A percentile compares a stretch with the other conserved stretches of the same genome.
Evolutionary conservation across 2,797 vertebrate species (phyloP).

Genomic region (Australoheros facetus): DNA sequence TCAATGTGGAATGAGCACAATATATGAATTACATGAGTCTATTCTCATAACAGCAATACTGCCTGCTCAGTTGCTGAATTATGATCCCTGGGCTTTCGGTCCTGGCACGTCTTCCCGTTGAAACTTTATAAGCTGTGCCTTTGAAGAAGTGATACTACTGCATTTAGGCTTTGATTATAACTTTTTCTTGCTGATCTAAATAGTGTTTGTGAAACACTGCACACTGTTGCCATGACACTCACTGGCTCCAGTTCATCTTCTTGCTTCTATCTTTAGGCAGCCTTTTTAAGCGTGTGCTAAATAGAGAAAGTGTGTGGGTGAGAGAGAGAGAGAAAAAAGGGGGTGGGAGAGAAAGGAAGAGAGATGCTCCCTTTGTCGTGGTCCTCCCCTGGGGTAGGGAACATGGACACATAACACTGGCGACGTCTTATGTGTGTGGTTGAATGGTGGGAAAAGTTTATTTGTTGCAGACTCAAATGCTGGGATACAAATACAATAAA

Average conservation of each 20-base stretch:
- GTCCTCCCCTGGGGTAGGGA: constrained; percentile 59
- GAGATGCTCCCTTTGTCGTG: constrained; percentile 74
- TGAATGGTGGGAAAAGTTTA: constrained; percentile 39
- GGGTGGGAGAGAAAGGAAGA: constrained; percentile 64
- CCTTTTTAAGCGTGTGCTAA: constrained; percentile 81
- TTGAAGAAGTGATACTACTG: constrained; percentile 46
- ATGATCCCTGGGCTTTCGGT: constrained; percentile 20
- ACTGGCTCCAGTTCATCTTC: constrained; percentile 78
- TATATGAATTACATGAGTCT: constrained; percentile 21
- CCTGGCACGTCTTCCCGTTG: constrained; percentile 18
- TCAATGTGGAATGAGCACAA: constrained; percentile 23
- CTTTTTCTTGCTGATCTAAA: constrained; percentile 58
- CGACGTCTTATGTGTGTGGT: constrained; percentile 35
- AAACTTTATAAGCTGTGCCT: constrained; percentile 37
- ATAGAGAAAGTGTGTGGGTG: constrained; percentile 77
- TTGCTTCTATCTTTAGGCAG: constrained; percentile 82
- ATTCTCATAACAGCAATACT: constrained; percentile 22
- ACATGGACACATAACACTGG: constrained; percentile 49
- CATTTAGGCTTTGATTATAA: constrained; percentile 59
- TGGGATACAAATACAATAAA: constrained; percentile 4
- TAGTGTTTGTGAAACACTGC: constrained; percentile 70
- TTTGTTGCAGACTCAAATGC: constrained; percentile 11
- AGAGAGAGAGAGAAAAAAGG: constrained; percentile 72
- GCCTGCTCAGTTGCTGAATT: constrained; percentile 22
- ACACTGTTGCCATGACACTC: constrained; percentile 79